Percentiles rank a stretch among this genome's conserved stretches.
These are phyloP conservation scores for Symphodus melops DNA, from an alignment of 2,113 vertebrate species.

Conservation along the genomic window DNA sequence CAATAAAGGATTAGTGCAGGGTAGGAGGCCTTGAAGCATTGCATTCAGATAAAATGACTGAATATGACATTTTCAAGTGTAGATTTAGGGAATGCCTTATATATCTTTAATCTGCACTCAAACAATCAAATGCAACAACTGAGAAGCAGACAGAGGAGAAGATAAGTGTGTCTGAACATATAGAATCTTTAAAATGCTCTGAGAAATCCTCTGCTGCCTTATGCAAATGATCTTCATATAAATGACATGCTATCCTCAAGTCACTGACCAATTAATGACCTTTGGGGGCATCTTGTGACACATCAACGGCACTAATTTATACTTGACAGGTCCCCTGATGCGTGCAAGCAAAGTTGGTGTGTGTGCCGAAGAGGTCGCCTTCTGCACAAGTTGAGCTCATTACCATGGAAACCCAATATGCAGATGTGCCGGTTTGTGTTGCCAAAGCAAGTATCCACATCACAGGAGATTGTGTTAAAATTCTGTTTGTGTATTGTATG, in stretches of 20 bases:
- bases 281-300: slow-evolving; percentile 74
- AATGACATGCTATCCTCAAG: slow-evolving; percentile 78
- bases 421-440: slow-evolving; percentile 52
- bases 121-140: not conserved
- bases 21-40: slow-evolving; percentile 35
- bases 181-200: slow-evolving; percentile 63
- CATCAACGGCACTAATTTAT: slow-evolving; percentile 78
- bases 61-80: slow-evolving; percentile 21
- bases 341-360: slow-evolving; percentile 56
- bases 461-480: slow-evolving; percentile 32
- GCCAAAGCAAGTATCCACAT: slow-evolving; percentile 31
- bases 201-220: slow-evolving; percentile 58
- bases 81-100: not conserved
- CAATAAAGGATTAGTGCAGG: slow-evolving; percentile 3
- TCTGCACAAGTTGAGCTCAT: slow-evolving; percentile 78
- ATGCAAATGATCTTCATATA: slow-evolving; percentile 79
- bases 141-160: slow-evolving; percentile 1
- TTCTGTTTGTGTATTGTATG: slow-evolving; percentile 15
- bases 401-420: slow-evolving; percentile 73
- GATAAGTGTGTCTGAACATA: slow-evolving; percentile 47
- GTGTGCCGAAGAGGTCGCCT: slow-evolving; percentile 39
- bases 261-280: slow-evolving; percentile 84
- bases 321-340: slow-evolving; percentile 80
- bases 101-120: not conserved
- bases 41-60: slow-evolving; percentile 29